Base-by-base conservation (phyloP, 1,140 invertebrate genomes). In the Diachasma alloeum region DNA sequence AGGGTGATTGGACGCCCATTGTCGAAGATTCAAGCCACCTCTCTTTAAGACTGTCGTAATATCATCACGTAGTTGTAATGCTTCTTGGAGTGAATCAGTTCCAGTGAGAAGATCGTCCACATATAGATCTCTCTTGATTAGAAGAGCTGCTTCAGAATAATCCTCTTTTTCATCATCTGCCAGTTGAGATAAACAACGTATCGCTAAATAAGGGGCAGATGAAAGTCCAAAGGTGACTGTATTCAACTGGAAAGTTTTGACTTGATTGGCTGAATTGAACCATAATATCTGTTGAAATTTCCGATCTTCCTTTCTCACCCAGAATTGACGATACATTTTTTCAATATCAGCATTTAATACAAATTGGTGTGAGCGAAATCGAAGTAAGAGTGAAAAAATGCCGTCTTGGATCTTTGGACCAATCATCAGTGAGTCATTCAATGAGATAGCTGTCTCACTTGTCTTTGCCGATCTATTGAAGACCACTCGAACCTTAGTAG, bases 81-180 rank as follows among this genome's bases (percentile, higher is more conserved):
- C 72, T 26, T 78, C 72, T 22, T 53, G 17, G 11, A 67, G 59
- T 9, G 67, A 46, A 19, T 63, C 42, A n/a, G 80, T 78, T n/a
- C 84, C 84, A 13, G 79, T 76, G 4, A 85, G 31, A 6, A 84
- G 39, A 76, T 87, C 84, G 48, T 88, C 84, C 4, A 85, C 81
- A 73, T 84, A 88, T 53, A 82, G 80, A 75, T 83, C 80, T 42
- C 39, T 26, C 15, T 72, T 36, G 13, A 68, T 9, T n/a, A 72
- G 36, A 13, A 15, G 6, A 2, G 77, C 26, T 22, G 53, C 77
- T 13, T 56, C 3, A 9, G 77, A 69, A 75, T 72, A 78, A 10
- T 75, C 22, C 36, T 75, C 6, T 15, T 74, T 6, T 17, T 80
- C 48, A 17, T 70, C 36, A 44, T 31, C 63, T n/a, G 67, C 76